Percentiles rank a stretch among this genome's conserved stretches.
Conservation (phyloP, 2,113 vertebrate species). For the Pteronura brasiliensis region DNA sequence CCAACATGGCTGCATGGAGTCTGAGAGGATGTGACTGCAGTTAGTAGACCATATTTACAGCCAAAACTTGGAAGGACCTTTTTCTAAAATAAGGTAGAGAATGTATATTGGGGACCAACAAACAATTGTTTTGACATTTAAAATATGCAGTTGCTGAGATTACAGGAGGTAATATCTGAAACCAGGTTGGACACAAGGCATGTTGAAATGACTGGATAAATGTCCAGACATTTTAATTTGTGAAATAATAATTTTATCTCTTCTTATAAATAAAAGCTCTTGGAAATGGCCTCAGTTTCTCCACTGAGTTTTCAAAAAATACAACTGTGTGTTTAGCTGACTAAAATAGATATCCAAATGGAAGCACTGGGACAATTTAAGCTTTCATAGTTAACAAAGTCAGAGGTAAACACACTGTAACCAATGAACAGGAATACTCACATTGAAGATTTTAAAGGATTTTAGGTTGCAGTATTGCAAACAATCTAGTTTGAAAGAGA, state of each 20-base stretch:
- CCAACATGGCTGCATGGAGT: accelerated
- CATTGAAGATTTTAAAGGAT: neutral
- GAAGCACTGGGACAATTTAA: neutral
- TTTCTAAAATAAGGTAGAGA: neutral
- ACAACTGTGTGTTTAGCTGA: neutral
- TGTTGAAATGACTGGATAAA: neutral
- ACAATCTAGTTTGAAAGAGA: neutral
- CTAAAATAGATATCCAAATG: neutral
- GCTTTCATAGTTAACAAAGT: neutral
- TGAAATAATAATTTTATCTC: neutral
- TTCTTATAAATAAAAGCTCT: neutral
- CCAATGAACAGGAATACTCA: neutral
- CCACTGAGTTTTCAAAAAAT: neutral
- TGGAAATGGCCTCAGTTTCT: neutral
- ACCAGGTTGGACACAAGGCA: neutral
- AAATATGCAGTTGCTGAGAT: neutral
- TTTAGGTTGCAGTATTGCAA: neutral
- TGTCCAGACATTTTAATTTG: neutral
- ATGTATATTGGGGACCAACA: neutral
- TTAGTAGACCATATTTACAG: neutral
- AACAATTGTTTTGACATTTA: neutral
- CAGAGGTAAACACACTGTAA: neutral
- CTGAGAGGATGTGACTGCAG: neutral
- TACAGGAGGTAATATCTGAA: neutral
- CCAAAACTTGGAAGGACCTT: neutral